Evolutionary conservation across 2,797 vertebrate genomes (phyloP), one percentile per base, ranked within the genome.

Genomic region (Coregonus ussuriensis): DNA sequence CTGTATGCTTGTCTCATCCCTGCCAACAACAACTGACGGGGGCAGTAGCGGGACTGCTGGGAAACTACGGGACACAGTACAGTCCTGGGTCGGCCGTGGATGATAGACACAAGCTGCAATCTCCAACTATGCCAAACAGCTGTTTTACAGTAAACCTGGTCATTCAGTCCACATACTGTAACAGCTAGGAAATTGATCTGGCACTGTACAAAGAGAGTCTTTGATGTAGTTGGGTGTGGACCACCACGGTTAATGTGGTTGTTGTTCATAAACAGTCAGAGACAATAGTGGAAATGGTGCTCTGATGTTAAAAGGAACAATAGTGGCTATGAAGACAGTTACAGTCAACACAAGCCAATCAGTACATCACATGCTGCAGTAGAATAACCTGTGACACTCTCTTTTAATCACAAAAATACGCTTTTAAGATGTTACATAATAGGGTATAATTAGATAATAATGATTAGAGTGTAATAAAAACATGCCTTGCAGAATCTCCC

Each of bases 391-490:
- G 31, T 51, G 63, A 73, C 77, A 72, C 31, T 77, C 74, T 79
- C 73, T 41, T 76, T 76, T 76, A 74, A 80, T 69, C 35, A 71
- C 74, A 76, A 80, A 85, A 85, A 79, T 25, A 77, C 76, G 25
- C 29, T 75, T 79, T 47, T 65, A 59, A 78, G 77, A 41, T 67
- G n/a, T 75, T 25, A 59, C 56, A 71, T 65, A 47, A 79, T 21
- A 62, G n/a, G n/a, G 56, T 21, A n/a, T 21, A 21, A 21, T 21
- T 62, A 21, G 3, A 21, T 66, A 11, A 66, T 66, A 62, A 62
- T 3, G 4, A 21, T 69, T 69, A n/a, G 35, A 37, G 16, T 75
- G 51, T n/a, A 72, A 71, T 77, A 78, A 74, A 21, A 70, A 70
- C 4, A 1, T 3, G 14, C 11, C 29, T 1, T 37, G 9, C 0